phyloP scores from a whole-genome alignment of 2,888 invertebrate species.

The Ichneumoninae sp. region DNA sequence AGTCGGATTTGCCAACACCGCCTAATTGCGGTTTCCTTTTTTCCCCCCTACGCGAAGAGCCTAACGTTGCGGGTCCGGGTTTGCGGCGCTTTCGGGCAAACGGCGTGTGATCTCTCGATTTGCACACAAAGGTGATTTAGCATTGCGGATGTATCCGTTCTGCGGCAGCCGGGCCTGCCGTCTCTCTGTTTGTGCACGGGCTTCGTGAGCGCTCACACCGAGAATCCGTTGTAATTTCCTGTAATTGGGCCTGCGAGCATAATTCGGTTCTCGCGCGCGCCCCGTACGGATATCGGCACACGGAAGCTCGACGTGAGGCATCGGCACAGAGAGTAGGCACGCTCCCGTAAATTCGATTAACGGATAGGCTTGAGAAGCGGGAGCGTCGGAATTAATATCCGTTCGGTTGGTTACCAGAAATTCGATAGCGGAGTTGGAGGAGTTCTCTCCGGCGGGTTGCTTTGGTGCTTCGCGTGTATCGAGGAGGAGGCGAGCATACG shows the following conservation, averaged over 20 bases:
- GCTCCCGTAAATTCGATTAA: constrained; percentile 77
- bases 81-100: neutral
- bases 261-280: constrained; percentile 33
- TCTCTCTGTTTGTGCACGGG: constrained; percentile 1
- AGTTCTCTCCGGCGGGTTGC: constrained; percentile 18
- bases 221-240: constrained; percentile 66
- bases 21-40: neutral
- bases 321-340: constrained; percentile 35
- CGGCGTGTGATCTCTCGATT: neutral
- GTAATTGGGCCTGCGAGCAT: constrained; percentile 55
- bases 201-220: constrained; percentile 42
- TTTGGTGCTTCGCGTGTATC: constrained; percentile 54
- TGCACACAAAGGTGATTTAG: neutral
- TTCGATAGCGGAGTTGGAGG: constrained; percentile 72
- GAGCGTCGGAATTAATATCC: constrained; percentile 79
- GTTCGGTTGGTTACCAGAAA: constrained; percentile 77
- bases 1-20: neutral
- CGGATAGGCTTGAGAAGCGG: constrained; percentile 75
- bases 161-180: neutral
- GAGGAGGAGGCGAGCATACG: constrained; percentile 38
- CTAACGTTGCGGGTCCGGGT: too few relatives aligned
- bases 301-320: constrained; percentile 26
- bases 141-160: neutral
- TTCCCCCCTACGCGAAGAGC: neutral
- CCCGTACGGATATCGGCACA: constrained; percentile 13